A percentile compares a stretch with the other conserved stretches of the same genome.
Conservation (phyloP, 2,888 invertebrate species). For the Cosmorhoe ocellata region DNA sequence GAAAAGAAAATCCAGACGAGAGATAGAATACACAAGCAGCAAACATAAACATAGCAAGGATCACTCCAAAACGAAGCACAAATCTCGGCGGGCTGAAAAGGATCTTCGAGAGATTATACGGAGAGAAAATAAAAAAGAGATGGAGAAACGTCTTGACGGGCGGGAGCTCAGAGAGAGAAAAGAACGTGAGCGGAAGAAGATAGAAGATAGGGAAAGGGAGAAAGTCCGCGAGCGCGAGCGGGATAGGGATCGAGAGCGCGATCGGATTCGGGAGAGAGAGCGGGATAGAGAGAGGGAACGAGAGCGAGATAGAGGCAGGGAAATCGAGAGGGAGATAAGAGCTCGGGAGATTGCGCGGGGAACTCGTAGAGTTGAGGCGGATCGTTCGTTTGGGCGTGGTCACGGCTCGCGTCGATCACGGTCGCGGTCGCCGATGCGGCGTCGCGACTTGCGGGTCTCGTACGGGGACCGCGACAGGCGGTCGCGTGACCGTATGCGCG, state of each 20-base stretch:
- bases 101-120: conserved; percentile 71
- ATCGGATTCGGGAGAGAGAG: conserved; percentile 36
- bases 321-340: conserved; percentile 8
- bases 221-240: conserved; percentile 40
- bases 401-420: conserved; percentile 25
- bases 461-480: conserved; percentile 47
- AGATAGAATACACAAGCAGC: conserved; percentile 54
- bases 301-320: conserved; percentile 11
- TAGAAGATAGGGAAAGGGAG: conserved; percentile 43
- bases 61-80: conserved; percentile 50
- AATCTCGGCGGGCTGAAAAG: conserved; percentile 58
- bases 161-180: conserved; percentile 65
- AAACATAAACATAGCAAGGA: conserved; percentile 69
- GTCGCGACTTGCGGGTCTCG: neutral
- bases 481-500: conserved; percentile 40
- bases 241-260: conserved; percentile 41
- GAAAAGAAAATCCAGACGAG: conserved; percentile 55
- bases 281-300: conserved; percentile 37
- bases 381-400: conserved; percentile 37
- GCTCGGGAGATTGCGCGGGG: conserved; percentile 7
- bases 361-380: neutral
- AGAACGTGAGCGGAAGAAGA: conserved; percentile 39
- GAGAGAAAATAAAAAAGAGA: conserved; percentile 57
- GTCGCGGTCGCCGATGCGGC: conserved; percentile 6
- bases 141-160: conserved; percentile 63